Evolutionary conservation across 2,797 vertebrate genomes (phyloP).

Genomic region (Naso thynnoides): DNA sequence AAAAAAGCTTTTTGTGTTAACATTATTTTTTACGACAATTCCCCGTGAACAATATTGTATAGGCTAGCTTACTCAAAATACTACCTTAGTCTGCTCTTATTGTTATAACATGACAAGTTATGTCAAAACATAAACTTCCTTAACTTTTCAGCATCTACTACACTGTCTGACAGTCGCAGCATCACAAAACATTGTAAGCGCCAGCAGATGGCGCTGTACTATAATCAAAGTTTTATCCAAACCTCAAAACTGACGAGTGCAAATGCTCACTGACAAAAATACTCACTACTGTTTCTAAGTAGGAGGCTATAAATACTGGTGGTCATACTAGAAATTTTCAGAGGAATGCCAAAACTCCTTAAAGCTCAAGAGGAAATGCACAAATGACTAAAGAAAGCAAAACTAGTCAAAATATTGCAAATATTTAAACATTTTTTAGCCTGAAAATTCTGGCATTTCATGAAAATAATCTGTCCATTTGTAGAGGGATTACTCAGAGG

Average conservation of each 20-base stretch:
- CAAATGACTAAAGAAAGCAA: not conserved
- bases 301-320: not conserved
- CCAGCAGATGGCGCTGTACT: constrained; percentile 60
- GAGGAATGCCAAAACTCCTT: not conserved
- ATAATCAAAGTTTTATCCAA: constrained; percentile 13
- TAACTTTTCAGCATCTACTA: not conserved
- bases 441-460: not conserved
- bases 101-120: not conserved
- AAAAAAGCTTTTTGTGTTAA: not conserved
- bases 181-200: too few species aligned
- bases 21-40: not conserved
- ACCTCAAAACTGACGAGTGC: not conserved
- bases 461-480: constrained; percentile 8
- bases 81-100: not conserved
- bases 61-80: too few species aligned
- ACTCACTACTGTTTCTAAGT: too few species aligned
- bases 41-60: not conserved
- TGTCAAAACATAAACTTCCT: not conserved
- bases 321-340: not conserved
- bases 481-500: not conserved
- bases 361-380: not conserved
- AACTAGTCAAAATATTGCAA: not conserved
- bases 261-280: not conserved
- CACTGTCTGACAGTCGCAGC: not conserved
- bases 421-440: not conserved